These are phyloP conservation scores for Sminthurinus aureus DNA, from an alignment of 2,888 invertebrate species.

Conservation along the genomic window DNA sequence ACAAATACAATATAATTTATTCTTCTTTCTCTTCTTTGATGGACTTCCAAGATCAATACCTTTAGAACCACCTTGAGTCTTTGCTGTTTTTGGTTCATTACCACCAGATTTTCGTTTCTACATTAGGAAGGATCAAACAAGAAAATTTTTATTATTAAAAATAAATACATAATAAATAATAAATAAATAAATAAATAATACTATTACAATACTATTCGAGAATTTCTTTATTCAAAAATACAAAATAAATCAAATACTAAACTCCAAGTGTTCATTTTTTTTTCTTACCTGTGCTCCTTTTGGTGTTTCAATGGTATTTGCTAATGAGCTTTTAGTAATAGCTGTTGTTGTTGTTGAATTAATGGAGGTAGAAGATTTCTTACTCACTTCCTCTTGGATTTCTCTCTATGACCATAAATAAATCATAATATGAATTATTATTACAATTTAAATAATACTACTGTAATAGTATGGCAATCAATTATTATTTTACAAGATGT, in stretches of 20 bases:
- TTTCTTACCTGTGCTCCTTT: slow-evolving; percentile 1
- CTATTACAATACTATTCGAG: neutral
- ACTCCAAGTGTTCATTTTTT: no score
- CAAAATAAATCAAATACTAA: no score
- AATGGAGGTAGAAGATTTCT: neutral
- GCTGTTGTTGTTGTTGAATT: no score
- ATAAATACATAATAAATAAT: no score
- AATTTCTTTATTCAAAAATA: no score
- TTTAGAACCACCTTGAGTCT: slow-evolving; percentile 18
- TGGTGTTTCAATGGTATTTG: neutral
- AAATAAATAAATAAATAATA: neutral
- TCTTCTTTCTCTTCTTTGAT: slow-evolving; percentile 69
- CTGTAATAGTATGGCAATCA: neutral
- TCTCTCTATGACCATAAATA: slow-evolving; percentile 70
- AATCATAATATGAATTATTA: no score
- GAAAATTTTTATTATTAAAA: no score
- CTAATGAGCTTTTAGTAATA: neutral
- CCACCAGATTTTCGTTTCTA: slow-evolving; percentile 36
- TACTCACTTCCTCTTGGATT: slow-evolving; percentile 42
- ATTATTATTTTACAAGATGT: neutral
- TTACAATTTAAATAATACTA: no score
- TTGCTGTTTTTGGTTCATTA: slow-evolving; percentile 18
- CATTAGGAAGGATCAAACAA: neutral
- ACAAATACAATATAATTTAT: slow-evolving; percentile 84
- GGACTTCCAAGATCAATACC: slow-evolving; percentile 29